Conservation (phyloP, 2,797 vertebrate genomes). For the Aldrovandia affinis region DNA sequence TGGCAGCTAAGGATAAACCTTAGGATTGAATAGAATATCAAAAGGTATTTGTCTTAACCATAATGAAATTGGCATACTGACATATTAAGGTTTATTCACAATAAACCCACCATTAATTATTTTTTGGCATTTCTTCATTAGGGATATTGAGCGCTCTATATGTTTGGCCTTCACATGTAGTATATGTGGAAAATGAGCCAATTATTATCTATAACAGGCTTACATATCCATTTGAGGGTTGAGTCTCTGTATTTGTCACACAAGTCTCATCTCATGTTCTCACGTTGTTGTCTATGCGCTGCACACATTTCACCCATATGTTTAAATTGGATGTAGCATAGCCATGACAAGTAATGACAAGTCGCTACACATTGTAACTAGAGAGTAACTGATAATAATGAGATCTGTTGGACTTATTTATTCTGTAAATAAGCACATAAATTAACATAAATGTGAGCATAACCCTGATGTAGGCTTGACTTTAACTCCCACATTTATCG, state of each 20-base stretch:
- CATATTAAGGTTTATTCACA: not conserved
- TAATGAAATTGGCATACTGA: not conserved
- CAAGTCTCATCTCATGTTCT: not conserved
- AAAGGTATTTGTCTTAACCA: not conserved
- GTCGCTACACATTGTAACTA: not conserved
- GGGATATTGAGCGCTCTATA: not conserved
- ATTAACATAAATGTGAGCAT: not conserved
- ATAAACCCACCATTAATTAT: not conserved
- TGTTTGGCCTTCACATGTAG: not conserved
- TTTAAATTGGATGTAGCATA: not conserved
- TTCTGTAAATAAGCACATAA: not conserved
- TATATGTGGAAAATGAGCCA: not conserved
- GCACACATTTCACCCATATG: not conserved
- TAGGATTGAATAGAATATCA: not conserved
- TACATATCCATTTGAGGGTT: not conserved
- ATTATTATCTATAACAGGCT: not conserved
- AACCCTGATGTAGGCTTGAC: not conserved
- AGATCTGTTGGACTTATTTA: not conserved
- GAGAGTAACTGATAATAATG: not conserved
- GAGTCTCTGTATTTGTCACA: not conserved
- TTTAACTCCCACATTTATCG: slow-evolving; percentile 12
- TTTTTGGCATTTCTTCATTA: not conserved
- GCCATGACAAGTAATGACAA: not conserved
- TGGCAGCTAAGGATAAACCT: not conserved
- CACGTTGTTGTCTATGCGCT: not conserved